These are phyloP conservation scores for Sebastes elongatus DNA, from an alignment of 2,797 vertebrate genomes.

Conservation along the genomic window DNA sequence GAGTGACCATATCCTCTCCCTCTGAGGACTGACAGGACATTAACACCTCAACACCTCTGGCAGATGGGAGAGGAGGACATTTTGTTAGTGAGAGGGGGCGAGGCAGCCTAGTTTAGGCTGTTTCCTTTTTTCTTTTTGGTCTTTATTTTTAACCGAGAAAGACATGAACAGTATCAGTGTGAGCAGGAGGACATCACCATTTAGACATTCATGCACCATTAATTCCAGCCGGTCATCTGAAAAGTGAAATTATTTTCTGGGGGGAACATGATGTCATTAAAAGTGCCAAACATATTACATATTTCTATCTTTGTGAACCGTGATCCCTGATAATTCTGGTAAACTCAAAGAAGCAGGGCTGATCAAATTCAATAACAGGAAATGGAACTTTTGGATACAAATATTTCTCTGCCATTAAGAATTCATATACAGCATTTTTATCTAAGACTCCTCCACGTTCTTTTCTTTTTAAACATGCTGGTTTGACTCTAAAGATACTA, in stretches of 20 bases:
- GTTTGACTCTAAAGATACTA: no score
- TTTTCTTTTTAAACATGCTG: not conserved
- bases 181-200: not conserved
- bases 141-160: not conserved
- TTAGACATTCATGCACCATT: not conserved
- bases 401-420: not conserved
- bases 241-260: not conserved
- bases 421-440: not conserved
- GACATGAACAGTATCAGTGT: not conserved
- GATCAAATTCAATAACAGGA: not conserved
- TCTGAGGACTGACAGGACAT: constrained; percentile 65
- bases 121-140: not conserved
- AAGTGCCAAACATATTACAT: not conserved
- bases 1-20: constrained; percentile 34
- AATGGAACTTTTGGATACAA: not conserved
- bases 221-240: not conserved
- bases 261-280: not conserved
- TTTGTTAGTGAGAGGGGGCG: constrained; percentile 14
- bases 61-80: constrained; percentile 47
- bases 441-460: not conserved
- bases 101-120: not conserved
- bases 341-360: rapidly evolving
- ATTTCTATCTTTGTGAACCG: not conserved
- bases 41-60: constrained; percentile 56
- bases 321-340: not conserved